These are phyloP conservation scores for Phyllostomus discolor DNA, from an alignment of 2,113 vertebrate genomes.

Conservation along the genomic window DNA sequence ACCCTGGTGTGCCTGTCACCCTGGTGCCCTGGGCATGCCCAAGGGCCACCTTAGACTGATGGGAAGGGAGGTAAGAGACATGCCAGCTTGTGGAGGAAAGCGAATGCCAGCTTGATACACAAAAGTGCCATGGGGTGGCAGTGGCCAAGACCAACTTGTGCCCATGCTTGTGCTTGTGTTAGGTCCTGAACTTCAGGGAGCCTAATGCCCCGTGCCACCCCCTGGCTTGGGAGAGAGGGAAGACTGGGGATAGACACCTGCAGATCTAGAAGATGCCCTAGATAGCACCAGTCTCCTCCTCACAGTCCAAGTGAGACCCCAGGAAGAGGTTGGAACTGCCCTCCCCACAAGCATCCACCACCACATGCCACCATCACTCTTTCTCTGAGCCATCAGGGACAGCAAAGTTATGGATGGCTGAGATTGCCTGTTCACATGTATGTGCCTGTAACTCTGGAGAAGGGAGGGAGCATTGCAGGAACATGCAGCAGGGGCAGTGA, in stretches of 20 bases:
- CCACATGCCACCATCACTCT: background rate
- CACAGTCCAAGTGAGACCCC: background rate
- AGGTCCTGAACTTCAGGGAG: slow-evolving; percentile 29
- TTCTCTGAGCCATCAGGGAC: background rate
- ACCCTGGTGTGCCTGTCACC: background rate
- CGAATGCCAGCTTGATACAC: background rate
- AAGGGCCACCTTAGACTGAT: background rate
- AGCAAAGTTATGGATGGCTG: background rate
- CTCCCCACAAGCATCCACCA: background rate
- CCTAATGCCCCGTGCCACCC: background rate
- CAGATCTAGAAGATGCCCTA: background rate
- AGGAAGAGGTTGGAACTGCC: background rate
- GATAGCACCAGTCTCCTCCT: background rate
- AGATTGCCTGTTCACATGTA: background rate
- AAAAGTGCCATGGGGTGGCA: background rate
- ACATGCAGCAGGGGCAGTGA: background rate
- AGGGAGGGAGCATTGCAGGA: background rate
- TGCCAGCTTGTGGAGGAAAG: background rate
- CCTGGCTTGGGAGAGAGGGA: background rate
- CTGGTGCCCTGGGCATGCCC: background rate
- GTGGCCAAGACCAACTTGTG: background rate
- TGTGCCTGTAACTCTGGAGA: background rate
- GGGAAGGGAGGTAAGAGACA: background rate
- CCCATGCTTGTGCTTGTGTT: slow-evolving; percentile 55
- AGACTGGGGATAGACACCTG: background rate